These are phyloP conservation scores for Pimephales promelas DNA, from an alignment of 2,113 vertebrate genomes.

Conservation along the genomic window DNA sequence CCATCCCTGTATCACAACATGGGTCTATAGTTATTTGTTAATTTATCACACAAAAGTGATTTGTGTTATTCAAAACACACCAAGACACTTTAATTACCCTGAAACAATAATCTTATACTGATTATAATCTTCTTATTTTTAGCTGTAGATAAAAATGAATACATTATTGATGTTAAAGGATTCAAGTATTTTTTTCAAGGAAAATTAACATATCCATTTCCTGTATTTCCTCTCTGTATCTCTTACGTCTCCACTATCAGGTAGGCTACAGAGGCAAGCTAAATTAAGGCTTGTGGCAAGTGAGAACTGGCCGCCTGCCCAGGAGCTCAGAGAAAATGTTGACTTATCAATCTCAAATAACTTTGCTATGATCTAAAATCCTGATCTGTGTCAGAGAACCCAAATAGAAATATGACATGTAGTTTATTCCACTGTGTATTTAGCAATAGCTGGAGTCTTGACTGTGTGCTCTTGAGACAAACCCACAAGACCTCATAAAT, in stretches of 20 bases:
- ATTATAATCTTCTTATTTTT: not conserved
- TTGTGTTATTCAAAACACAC: not conserved
- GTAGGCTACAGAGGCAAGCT: conserved; percentile 37
- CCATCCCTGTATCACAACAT: not conserved
- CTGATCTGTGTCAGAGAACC: conserved; percentile 33
- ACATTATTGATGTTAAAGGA: not conserved
- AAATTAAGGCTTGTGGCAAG: conserved; percentile 41
- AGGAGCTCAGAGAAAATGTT: conserved; percentile 28
- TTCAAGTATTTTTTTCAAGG: not conserved
- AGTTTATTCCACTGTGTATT: not conserved
- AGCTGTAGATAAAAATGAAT: not conserved
- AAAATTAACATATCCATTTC: not conserved
- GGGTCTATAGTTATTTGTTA: not conserved
- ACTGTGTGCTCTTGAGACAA: not conserved
- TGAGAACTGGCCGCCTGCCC: conserved; percentile 44
- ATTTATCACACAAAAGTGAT: not conserved
- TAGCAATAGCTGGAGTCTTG: not conserved
- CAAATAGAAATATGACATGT: not conserved
- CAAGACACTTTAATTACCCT: not conserved
- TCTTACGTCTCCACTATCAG: conserved; percentile 47
- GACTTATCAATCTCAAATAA: conserved; percentile 53
- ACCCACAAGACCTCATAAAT: not conserved
- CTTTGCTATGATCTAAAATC: conserved; percentile 48
- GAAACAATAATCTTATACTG: not conserved
- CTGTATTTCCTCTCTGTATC: conserved; percentile 33